A percentile compares a stretch with the other conserved stretches of the same genome.
Evolutionary conservation across 2,113 vertebrate species (phyloP).

Genomic region (Cheilinus undulatus): DNA sequence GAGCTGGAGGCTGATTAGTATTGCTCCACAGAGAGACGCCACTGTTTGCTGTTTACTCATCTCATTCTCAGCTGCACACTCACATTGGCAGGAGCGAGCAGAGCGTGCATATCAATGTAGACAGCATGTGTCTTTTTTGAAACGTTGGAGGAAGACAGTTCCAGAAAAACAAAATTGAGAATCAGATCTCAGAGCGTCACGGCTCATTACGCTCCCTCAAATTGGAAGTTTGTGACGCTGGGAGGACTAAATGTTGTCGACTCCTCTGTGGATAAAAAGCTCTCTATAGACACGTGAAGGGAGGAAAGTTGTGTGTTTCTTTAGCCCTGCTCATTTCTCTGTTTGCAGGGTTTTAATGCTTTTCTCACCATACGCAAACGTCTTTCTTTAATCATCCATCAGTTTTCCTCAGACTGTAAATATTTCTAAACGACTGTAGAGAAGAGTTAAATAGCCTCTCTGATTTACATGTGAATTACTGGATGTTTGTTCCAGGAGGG

Average conservation of each 20-base stretch:
- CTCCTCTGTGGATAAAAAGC: slow-evolving; percentile 3
- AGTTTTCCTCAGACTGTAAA: too few species aligned
- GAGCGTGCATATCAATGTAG: not conserved
- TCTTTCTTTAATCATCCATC: too few species aligned
- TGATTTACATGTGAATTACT: too few species aligned
- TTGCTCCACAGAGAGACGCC: slow-evolving; percentile 63
- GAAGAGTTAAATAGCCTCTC: too few species aligned
- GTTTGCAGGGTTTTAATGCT: not conserved
- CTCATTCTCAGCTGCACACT: slow-evolving; percentile 46
- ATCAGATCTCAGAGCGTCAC: not conserved
- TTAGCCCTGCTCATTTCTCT: not conserved
- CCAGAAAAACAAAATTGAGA: not conserved
- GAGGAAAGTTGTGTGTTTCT: not conserved
- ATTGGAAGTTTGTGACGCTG: not conserved
- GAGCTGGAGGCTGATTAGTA: slow-evolving; percentile 71
- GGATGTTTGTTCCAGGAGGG: too few species aligned
- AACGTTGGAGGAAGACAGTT: not conserved
- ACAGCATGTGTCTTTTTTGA: not conserved
- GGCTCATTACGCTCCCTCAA: not conserved
- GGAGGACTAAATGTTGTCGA: not conserved
- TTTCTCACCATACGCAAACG: too few species aligned
- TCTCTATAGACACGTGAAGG: not conserved
- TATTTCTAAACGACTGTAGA: too few species aligned
- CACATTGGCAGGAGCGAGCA: not conserved
- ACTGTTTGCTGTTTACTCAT: slow-evolving; percentile 69